These are phyloP conservation scores for Cyanoramphus novaezelandiae DNA, from an alignment of 2,113 vertebrate species.

Conservation along the genomic window DNA sequence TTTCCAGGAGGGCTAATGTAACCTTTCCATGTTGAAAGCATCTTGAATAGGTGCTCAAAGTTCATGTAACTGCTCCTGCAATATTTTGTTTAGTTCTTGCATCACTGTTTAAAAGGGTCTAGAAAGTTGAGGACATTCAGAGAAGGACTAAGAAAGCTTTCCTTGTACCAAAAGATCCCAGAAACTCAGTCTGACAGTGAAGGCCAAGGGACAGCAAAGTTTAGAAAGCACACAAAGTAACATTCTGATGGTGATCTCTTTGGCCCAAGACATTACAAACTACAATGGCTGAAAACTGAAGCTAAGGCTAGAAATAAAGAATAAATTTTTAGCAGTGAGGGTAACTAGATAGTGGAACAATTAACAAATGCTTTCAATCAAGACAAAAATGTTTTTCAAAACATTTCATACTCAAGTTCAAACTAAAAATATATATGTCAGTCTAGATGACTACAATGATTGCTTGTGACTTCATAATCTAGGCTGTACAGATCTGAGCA, in stretches of 20 bases:
- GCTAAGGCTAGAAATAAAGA: not conserved
- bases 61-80: not conserved
- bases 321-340: not conserved
- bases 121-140: accelerated
- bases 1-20: not conserved
- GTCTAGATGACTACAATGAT: not conserved
- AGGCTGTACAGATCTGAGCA: not conserved
- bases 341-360: not conserved
- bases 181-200: not conserved
- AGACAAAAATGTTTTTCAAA: not conserved
- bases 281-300: not conserved
- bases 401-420: not conserved
- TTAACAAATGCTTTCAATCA: not conserved
- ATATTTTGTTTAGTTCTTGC: not conserved
- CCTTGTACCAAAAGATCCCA: not conserved
- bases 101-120: not conserved
- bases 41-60: not conserved
- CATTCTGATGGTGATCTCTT: not conserved
- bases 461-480: not conserved
- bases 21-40: not conserved
- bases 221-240: not conserved
- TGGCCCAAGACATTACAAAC: not conserved
- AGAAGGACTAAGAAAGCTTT: not conserved
- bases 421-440: not conserved
- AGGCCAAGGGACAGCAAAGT: not conserved